Evolutionary conservation across 2,888 invertebrate species (phyloP).

Genomic region (Drosophila falleni): DNA sequence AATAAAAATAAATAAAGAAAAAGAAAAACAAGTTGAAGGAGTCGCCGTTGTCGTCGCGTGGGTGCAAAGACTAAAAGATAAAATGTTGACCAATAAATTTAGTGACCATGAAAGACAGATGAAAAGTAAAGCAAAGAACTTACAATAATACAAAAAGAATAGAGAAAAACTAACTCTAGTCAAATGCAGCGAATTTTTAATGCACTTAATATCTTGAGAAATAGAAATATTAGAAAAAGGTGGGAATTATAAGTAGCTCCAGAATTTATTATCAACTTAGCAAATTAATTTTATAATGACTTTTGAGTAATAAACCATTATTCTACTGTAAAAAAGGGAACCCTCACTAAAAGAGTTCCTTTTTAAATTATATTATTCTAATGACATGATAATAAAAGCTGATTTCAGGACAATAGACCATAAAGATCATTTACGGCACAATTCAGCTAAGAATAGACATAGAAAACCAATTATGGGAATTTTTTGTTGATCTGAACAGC

Average conservation of each 20-base stretch:
- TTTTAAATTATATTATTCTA: neutral
- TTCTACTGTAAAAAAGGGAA: neutral
- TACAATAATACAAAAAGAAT: constrained; percentile 49
- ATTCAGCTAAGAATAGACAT: constrained; percentile 1
- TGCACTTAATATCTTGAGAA: constrained; percentile 14
- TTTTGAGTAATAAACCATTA: too few species aligned
- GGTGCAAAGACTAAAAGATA: constrained; percentile 51
- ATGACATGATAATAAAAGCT: neutral
- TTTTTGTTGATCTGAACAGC: neutral
- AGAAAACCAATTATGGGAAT: neutral
- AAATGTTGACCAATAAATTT: constrained; percentile 79
- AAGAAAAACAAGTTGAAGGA: constrained; percentile 66
- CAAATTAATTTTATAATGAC: too few species aligned
- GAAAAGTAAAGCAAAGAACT: constrained; percentile 49
- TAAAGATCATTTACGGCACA: neutral
- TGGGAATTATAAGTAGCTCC: neutral
- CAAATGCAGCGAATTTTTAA: constrained; percentile 23
- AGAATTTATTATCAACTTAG: too few species aligned
- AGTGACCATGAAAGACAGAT: constrained; percentile 70
- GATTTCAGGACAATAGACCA: neutral
- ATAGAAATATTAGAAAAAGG: neutral
- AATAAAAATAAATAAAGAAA: constrained; percentile 30
- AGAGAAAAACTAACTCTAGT: neutral
- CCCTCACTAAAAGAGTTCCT: too few species aligned
- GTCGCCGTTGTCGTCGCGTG: constrained; percentile 45